These are phyloP conservation scores for Parotia lawesii DNA, from an alignment of 2,113 vertebrate genomes.

Conservation along the genomic window DNA sequence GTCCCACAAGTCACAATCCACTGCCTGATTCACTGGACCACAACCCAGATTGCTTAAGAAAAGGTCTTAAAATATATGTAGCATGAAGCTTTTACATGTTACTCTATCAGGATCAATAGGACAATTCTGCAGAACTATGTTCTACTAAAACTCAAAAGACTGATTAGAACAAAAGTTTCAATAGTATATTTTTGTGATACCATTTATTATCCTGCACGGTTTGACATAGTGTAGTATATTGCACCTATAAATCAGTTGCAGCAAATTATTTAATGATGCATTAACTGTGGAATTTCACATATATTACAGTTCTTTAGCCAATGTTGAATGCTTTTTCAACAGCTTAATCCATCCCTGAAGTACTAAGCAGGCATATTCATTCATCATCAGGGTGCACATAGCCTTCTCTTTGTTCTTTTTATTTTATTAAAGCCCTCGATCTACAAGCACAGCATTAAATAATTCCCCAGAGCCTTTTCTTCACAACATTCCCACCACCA, in stretches of 20 bases:
- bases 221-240: constrained; percentile 65
- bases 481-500: background rate
- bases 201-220: constrained; percentile 58
- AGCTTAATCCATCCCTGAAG: constrained; percentile 69
- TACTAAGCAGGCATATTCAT: constrained; percentile 50
- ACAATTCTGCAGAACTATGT: constrained; percentile 7
- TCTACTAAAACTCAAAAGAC: constrained; percentile 54
- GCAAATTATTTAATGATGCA: constrained; percentile 74
- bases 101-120: background rate
- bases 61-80: constrained; percentile 22
- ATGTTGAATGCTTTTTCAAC: constrained; percentile 62
- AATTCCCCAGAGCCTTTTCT: background rate
- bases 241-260: constrained; percentile 66
- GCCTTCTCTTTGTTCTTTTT: constrained; percentile 48
- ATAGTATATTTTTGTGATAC: constrained; percentile 56
- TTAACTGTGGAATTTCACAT: constrained; percentile 69
- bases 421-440: constrained; percentile 51
- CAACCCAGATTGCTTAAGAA: background rate
- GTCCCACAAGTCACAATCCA: background rate
- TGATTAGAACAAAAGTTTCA: constrained; percentile 61
- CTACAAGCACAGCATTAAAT: constrained; percentile 21
- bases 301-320: constrained; percentile 62
- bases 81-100: background rate
- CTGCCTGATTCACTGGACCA: background rate
- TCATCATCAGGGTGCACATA: constrained; percentile 40